These are phyloP conservation scores for Mayetiola destructor DNA, from an alignment of 2,888 invertebrate species.

Conservation along the genomic window DNA sequence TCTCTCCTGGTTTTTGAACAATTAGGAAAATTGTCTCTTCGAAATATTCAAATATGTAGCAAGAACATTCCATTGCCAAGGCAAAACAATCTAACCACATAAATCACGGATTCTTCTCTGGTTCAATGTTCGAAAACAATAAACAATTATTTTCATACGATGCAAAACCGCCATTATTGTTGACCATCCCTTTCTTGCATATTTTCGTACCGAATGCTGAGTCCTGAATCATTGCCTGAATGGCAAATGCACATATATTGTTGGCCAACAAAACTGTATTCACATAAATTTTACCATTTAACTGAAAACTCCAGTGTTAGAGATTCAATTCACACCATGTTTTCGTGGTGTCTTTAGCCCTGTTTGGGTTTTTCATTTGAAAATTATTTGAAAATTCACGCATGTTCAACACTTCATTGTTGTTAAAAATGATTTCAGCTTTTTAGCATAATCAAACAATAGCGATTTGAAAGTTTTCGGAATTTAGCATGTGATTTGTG, in stretches of 20 bases:
- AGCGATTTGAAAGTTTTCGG: not conserved
- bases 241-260: not conserved
- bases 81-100: conserved; percentile 8
- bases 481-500: conserved; percentile 11
- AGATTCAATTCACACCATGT: not conserved
- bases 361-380: not conserved
- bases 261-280: not conserved
- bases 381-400: conserved; percentile 8
- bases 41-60: too few relatives aligned
- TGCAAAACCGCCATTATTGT: conserved; percentile 4
- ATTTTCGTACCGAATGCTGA: conserved; percentile 8
- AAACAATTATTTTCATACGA: conserved; percentile 6
- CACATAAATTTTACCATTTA: not conserved
- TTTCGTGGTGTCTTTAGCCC: not conserved
- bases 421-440: too few relatives aligned
- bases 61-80: not conserved
- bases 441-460: not conserved
- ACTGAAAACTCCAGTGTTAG: not conserved
- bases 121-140: conserved; percentile 13
- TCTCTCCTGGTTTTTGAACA: too few relatives aligned
- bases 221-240: not conserved
- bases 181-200: too few relatives aligned
- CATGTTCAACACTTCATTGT: too few relatives aligned
- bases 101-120: not conserved
- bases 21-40: too few relatives aligned